Evolutionary conservation across 2,888 invertebrate species (phyloP).

Genomic region (Euphydryas editha): DNA sequence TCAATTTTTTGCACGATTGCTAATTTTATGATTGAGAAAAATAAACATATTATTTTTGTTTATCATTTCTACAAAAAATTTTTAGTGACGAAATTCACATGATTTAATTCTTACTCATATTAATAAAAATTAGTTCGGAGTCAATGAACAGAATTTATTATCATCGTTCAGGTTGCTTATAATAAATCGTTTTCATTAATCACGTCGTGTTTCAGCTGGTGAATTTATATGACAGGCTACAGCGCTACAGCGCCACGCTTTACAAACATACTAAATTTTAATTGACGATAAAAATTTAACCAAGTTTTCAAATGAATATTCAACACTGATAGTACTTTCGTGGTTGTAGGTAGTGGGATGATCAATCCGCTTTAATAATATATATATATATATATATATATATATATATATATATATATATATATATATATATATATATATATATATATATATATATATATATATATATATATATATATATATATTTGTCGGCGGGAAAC

Average conservation of each 20-base stretch:
- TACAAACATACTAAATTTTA: conserved; percentile 2
- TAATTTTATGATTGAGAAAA: no score
- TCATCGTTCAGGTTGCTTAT: conserved; percentile 15
- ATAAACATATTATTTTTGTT: no score
- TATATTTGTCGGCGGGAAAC: no score
- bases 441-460: no score
- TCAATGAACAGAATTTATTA: conserved; percentile 25
- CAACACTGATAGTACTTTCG: background rate
- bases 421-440: no score
- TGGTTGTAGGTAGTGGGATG: no score
- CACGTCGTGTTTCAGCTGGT: conserved; percentile 26
- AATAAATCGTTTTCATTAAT: conserved; percentile 31
- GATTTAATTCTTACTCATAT: background rate
- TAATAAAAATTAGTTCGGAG: conserved; percentile 11
- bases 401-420: no score
- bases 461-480: no score
- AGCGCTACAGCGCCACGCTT: conserved; percentile 2
- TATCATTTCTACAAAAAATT: background rate
- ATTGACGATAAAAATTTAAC: background rate
- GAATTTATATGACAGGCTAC: conserved; percentile 29
- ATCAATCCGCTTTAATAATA: no score
- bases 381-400: no score
- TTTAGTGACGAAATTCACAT: background rate
- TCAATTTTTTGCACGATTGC: no score
- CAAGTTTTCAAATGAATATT: background rate